Conservation (phyloP, 2,888 invertebrate genomes). For the Cepaea hortensis region DNA sequence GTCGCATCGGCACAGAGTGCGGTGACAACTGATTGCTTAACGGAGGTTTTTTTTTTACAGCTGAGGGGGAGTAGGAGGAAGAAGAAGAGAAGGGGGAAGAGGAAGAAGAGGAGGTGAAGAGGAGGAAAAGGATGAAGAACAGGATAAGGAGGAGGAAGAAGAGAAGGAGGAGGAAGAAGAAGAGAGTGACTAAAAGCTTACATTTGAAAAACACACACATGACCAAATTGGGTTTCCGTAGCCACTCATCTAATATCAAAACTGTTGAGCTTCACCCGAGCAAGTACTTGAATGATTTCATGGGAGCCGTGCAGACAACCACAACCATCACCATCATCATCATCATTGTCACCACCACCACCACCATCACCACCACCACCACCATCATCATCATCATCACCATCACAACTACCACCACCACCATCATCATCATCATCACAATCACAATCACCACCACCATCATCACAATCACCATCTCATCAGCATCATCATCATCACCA, state of each 20-base stretch:
- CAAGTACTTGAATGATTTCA: conserved; percentile 43
- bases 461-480: too few species aligned
- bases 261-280: conserved; percentile 40
- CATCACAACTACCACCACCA: too few species aligned
- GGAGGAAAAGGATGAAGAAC: too few species aligned
- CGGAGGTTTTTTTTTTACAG: not conserved
- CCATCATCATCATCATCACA: too few species aligned
- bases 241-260: conserved; percentile 4
- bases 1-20: not conserved
- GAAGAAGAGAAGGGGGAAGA: not conserved
- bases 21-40: not conserved
- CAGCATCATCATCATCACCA: too few species aligned
- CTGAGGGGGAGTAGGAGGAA: not conserved
- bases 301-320: conserved; percentile 5
- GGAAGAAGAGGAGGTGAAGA: too few species aligned
- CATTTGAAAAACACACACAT: not conserved
- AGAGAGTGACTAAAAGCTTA: not conserved
- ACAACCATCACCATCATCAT: too few species aligned
- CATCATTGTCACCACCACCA: too few species aligned
- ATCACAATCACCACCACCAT: too few species aligned
- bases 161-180: not conserved
- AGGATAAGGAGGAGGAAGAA: not conserved
- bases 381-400: too few species aligned
- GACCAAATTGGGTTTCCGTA: conserved; percentile 13
- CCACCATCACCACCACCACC: too few species aligned